phyloP scores from a whole-genome alignment of 1,140 invertebrate genomes.

The Arion vulgaris region DNA sequence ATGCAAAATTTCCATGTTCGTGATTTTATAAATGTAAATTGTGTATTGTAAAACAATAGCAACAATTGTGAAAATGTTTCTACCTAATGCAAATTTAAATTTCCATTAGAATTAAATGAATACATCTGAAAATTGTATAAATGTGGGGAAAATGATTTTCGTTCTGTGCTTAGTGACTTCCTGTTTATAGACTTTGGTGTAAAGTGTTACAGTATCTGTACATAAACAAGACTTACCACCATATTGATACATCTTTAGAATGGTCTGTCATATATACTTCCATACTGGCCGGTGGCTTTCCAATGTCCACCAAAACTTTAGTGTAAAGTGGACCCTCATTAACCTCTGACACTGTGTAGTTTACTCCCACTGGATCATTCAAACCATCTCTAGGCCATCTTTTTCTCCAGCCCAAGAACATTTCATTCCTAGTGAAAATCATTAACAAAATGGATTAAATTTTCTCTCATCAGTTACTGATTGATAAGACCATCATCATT shows the following conservation, averaged over 20 bases:
- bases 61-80: too few species aligned
- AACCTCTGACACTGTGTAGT: conserved; percentile 68
- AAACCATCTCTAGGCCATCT: conserved; percentile 62
- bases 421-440: conserved; percentile 49
- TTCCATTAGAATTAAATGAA: too few species aligned
- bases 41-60: too few species aligned
- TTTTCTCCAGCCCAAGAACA: conserved; percentile 62
- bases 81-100: too few species aligned
- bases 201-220: too few species aligned
- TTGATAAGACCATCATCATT: too few species aligned
- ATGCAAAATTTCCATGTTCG: too few species aligned
- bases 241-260: conserved; percentile 42
- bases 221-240: conserved; percentile 41
- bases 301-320: conserved; percentile 73
- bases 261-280: conserved; percentile 35
- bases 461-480: neutral
- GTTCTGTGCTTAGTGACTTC: too few species aligned
- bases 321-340: conserved; percentile 70
- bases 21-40: too few species aligned
- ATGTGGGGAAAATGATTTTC: too few species aligned
- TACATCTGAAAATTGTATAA: too few species aligned
- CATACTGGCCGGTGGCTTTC: conserved; percentile 49
- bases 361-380: conserved; percentile 72
- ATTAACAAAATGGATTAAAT: neutral
- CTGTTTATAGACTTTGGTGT: too few species aligned